A percentile compares a stretch with the other conserved stretches of the same genome.
These are phyloP conservation scores for Butorides virescens DNA, from an alignment of 2,113 vertebrate genomes.

Conservation along the genomic window DNA sequence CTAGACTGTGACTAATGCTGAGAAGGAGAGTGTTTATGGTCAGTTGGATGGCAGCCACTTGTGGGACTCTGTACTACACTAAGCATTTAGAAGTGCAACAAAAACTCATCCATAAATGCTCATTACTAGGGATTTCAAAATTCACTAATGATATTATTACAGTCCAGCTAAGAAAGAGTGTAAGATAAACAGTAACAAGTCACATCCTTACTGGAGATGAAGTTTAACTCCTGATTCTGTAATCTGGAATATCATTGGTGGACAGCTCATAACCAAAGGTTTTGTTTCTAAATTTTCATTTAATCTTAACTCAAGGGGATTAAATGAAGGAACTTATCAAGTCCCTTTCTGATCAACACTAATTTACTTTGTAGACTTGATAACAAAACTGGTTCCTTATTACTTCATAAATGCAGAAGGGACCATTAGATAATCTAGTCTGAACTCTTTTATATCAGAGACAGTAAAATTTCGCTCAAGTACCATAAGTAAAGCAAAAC, in stretches of 20 bases:
- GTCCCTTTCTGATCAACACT: background rate
- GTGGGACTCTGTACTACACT: background rate
- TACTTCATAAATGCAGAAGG: background rate
- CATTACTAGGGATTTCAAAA: background rate
- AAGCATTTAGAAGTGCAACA: background rate
- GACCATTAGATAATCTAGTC: background rate
- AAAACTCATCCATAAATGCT: background rate
- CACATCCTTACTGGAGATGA: background rate
- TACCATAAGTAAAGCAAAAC: background rate
- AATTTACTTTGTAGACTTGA: background rate
- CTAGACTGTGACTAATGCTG: background rate
- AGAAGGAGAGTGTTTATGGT: background rate
- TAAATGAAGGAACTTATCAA: background rate
- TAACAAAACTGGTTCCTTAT: background rate
- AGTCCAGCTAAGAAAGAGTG: background rate
- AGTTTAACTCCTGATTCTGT: background rate
- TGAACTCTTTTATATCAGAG: background rate
- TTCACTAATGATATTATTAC: background rate
- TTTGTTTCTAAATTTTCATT: background rate
- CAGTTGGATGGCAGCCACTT: background rate
- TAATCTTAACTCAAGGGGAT: background rate
- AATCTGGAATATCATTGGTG: background rate
- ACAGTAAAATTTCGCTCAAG: background rate
- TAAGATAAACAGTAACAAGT: background rate
- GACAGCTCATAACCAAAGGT: background rate